Percentiles rank a stretch among this genome's conserved stretches.
These are phyloP conservation scores for Nematolebias whitei DNA, from an alignment of 2,113 vertebrate species.

Conservation along the genomic window DNA sequence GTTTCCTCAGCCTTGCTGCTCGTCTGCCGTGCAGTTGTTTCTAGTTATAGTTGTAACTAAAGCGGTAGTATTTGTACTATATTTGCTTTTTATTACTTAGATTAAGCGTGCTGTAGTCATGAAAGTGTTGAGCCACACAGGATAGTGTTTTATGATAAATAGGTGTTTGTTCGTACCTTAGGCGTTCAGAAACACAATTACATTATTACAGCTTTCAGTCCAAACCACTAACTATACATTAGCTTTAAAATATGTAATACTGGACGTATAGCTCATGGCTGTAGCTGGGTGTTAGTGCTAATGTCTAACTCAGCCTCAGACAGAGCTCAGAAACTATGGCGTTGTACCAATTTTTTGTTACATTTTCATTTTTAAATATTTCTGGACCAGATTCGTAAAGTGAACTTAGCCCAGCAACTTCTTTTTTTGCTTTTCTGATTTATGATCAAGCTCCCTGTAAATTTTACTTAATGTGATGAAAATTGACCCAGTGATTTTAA, in stretches of 20 bases:
- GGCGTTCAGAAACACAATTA: background rate
- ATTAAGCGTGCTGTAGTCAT: background rate
- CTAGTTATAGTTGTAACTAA: background rate
- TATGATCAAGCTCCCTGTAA: no score
- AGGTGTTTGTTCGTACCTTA: background rate
- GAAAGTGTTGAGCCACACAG: background rate
- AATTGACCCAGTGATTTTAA: no score
- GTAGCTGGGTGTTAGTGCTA: background rate
- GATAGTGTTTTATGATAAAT: background rate
- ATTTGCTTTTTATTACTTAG: background rate
- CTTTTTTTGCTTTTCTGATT: no score
- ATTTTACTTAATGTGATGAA: no score
- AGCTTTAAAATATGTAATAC: background rate
- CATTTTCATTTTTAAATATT: no score
- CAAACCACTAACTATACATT: slow-evolving; percentile 15
- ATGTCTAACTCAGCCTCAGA: no score
- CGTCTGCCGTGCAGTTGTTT: no score
- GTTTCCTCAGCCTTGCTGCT: no score
- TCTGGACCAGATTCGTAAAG: no score
- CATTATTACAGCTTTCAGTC: slow-evolving; percentile 9
- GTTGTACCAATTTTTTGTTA: no score
- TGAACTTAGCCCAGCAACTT: no score
- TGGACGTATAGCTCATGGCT: background rate
- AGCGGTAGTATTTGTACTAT: background rate
- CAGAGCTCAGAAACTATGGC: no score